Base-by-base conservation (phyloP, 1,140 invertebrate species). In the Chironomus tepperi region DNA sequence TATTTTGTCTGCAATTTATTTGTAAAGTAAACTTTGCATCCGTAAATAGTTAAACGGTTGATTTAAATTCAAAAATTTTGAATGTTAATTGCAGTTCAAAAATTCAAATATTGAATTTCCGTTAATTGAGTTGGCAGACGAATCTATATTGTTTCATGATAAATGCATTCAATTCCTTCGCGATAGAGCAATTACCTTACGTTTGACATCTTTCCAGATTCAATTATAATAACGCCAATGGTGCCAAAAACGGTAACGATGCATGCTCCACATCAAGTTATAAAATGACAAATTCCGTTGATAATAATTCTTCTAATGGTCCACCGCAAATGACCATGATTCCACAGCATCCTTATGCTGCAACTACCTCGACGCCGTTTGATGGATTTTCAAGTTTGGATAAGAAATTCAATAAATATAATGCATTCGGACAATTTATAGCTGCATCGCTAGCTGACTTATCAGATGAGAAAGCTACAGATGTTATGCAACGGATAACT, bases 391-490 rank as follows among this genome's bases (percentile, higher is more conserved):
- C 65, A 70, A 70, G 18, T 70, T 70, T 70, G 65, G 65, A 70
- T 19, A 70, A 70, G 18, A 70, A 70, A 70, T 70, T 70, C 19
- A 70, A 75, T 16, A 82, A 81, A 74, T 82, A 78, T 76, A 78
- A 77, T 74, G 80, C 81, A 70, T 82, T 82, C 74, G 81, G 81
- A 47, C 77, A 81, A 70, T 82, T 82, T 70, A 76, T 82, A 57
- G 75, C 77, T 8, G 77, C 81, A 57, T 80, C 80, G 15, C 75
- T 82, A 12, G 74, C 76, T 75, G 81, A 82, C 67, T 76, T 82
- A 76, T 77, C 80, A 16, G 75, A 76, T 8, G 12, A 75, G n/a
- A 75, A 75, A 7, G 79, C 81, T 24, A 75, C 82, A 76, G 77
- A 78, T 16, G 73, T 82, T 72, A 77, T 82, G 5, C 79, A 81